Percentiles rank a stretch among this genome's conserved stretches.
These are phyloP conservation scores for Alosa alosa DNA, from an alignment of 2,113 vertebrate genomes.

Conservation along the genomic window DNA sequence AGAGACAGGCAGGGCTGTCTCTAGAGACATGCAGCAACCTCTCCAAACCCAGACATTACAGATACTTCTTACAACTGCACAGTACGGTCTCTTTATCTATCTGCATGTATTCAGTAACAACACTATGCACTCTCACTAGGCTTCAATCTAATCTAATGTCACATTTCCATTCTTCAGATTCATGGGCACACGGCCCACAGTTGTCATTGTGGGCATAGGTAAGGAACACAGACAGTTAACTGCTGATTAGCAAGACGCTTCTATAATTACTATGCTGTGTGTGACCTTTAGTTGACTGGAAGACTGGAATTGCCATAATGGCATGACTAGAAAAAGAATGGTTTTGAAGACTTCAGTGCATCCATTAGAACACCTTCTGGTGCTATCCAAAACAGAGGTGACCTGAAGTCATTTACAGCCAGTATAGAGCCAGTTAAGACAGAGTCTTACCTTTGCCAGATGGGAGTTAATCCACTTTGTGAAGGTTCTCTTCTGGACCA, in stretches of 20 bases:
- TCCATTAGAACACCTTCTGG: background rate
- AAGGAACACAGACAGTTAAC: background rate
- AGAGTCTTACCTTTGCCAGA: conserved; percentile 87
- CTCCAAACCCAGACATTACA: background rate
- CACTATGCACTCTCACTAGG: background rate
- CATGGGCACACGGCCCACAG: background rate
- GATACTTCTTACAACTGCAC: background rate
- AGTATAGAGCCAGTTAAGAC: background rate
- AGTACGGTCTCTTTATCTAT: background rate
- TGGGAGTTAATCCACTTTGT: conserved; percentile 99
- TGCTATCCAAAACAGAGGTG: background rate
- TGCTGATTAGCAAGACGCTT: too few species aligned
- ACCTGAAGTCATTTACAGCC: background rate
- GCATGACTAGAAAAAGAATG: background rate
- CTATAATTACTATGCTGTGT: too few species aligned
- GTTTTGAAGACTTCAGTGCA: background rate
- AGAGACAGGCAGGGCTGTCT: background rate
- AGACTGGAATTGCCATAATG: too few species aligned
- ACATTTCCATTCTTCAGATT: background rate
- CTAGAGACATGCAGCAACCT: background rate
- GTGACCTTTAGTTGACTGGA: too few species aligned
- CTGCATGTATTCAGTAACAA: background rate
- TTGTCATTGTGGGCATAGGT: background rate
- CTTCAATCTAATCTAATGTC: background rate
- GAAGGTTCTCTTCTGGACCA: conserved; percentile 97